These are phyloP conservation scores for Leptinotarsa tumamoca DNA, from an alignment of 2,888 invertebrate species.

Conservation along the genomic window DNA sequence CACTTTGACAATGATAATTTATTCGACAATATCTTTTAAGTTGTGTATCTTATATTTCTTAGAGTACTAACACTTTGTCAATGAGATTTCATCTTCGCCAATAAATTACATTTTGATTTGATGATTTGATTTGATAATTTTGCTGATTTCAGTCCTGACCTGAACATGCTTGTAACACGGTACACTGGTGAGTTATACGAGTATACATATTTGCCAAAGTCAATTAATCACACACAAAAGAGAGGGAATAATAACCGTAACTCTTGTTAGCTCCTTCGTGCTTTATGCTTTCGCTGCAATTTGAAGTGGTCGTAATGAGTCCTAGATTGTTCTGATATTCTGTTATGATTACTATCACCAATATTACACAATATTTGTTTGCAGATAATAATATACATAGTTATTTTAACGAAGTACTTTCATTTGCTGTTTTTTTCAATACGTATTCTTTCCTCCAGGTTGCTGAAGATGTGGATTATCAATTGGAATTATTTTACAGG, in stretches of 20 bases:
- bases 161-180: neutral
- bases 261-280: neutral
- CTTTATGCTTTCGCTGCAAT: slow-evolving; percentile 2
- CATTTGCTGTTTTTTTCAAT: neutral
- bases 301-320: neutral
- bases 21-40: too few species aligned
- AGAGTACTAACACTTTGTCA: too few species aligned
- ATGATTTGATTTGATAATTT: too few species aligned
- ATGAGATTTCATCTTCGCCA: too few species aligned
- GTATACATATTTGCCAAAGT: neutral
- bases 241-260: slow-evolving; percentile 6
- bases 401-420: neutral
- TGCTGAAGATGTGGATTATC: too few species aligned
- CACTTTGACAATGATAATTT: too few species aligned
- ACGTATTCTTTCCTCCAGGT: too few species aligned
- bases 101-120: too few species aligned
- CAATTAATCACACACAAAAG: neutral
- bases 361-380: slow-evolving; percentile 2
- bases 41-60: too few species aligned
- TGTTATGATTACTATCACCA: slow-evolving; percentile 3
- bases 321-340: neutral
- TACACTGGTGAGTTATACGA: neutral
- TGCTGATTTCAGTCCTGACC: neutral
- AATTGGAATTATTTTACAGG: too few species aligned
- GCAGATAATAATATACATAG: neutral